Evolutionary conservation across 2,888 invertebrate species (phyloP).

Genomic region (Nezara viridula): DNA sequence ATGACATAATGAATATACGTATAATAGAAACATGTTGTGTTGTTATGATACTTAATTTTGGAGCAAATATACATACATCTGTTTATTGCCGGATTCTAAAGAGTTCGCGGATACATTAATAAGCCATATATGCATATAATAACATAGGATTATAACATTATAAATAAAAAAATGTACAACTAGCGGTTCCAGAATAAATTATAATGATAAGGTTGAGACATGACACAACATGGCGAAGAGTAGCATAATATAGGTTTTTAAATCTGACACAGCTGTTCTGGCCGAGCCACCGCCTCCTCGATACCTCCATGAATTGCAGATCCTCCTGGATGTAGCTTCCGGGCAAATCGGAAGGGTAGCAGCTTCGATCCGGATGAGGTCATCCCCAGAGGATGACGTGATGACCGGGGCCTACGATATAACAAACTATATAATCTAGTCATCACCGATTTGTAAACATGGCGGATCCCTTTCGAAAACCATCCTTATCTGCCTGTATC

Average conservation of each 20-base stretch:
- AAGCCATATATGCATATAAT: too few relatives aligned
- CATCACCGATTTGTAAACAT: not conserved
- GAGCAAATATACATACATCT: too few relatives aligned
- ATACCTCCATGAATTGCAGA: constrained; percentile 30
- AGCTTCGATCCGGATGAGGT: not conserved
- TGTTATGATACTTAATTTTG: too few relatives aligned
- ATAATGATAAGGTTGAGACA: not conserved
- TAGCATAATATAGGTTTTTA: not conserved
- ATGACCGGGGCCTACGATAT: not conserved
- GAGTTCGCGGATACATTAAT: too few relatives aligned
- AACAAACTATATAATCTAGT: not conserved
- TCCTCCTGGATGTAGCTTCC: not conserved
- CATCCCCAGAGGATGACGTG: not conserved
- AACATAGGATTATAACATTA: too few relatives aligned
- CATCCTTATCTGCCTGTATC: not conserved
- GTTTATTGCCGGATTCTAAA: too few relatives aligned
- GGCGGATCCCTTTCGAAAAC: not conserved
- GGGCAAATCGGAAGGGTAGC: not conserved
- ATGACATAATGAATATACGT: too few relatives aligned
- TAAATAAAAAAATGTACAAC: not conserved
- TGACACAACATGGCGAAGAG: not conserved
- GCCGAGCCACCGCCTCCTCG: not conserved
- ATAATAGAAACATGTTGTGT: too few relatives aligned
- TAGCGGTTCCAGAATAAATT: not conserved
- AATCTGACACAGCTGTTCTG: not conserved